Evolutionary conservation across 2,797 vertebrate species (phyloP).

Genomic region (Corythornis leucogaster): DNA sequence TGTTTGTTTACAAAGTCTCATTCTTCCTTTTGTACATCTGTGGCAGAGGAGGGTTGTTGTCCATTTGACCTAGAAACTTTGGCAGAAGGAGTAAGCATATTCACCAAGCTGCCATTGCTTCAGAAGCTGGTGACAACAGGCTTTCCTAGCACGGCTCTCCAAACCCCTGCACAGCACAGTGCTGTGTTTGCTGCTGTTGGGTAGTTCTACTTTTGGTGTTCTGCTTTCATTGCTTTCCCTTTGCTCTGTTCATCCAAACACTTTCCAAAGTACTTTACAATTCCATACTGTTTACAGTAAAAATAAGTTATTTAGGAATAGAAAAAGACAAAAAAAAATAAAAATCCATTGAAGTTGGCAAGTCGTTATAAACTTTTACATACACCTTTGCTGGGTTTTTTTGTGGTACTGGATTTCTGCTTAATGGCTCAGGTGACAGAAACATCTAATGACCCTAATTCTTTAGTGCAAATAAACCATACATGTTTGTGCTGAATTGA

Average conservation of each 20-base stretch:
- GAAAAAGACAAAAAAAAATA: not conserved
- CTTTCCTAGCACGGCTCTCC: slow-evolving; percentile 11
- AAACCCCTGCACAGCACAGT: not conserved
- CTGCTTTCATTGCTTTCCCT: slow-evolving; percentile 21
- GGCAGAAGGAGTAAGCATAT: slow-evolving; percentile 83
- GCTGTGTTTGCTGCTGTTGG: slow-evolving; percentile 4
- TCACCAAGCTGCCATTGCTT: slow-evolving; percentile 73
- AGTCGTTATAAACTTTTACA: slow-evolving; percentile 19
- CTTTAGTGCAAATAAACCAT: slow-evolving; percentile 60
- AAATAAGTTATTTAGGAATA: slow-evolving; percentile 50
- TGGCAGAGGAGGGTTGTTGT: slow-evolving; percentile 73
- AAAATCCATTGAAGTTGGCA: slow-evolving; percentile 35
- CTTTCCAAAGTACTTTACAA: slow-evolving; percentile 26
- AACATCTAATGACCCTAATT: slow-evolving; percentile 39
- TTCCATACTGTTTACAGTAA: not conserved
- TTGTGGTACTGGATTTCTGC: not conserved
- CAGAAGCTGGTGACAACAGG: slow-evolving; percentile 58
- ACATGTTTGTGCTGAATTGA: slow-evolving; percentile 50
- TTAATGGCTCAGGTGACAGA: slow-evolving; percentile 62
- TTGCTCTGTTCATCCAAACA: slow-evolving; percentile 35
- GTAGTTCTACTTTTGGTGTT: slow-evolving; percentile 40
- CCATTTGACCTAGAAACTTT: slow-evolving; percentile 85
- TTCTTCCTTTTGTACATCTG: slow-evolving; percentile 80
- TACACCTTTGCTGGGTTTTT: not conserved
- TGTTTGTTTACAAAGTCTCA: slow-evolving; percentile 73